Conservation (phyloP, 2,888 invertebrate species). For the Ferdinandea cuprea region DNA sequence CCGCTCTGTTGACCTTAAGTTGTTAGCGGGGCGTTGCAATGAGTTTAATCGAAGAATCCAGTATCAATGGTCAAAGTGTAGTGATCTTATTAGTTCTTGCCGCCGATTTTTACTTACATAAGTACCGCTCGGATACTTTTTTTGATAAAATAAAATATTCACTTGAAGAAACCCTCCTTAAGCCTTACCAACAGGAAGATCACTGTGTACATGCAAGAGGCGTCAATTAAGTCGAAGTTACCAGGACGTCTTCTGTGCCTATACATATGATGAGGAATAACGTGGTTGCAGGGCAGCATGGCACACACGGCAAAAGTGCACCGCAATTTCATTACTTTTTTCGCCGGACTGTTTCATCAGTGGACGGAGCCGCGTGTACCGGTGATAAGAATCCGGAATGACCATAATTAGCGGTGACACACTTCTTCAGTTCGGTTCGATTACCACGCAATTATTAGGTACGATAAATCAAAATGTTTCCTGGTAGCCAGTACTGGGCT, state of each 20-base stretch:
- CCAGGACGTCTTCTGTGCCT: background rate
- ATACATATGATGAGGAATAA: background rate
- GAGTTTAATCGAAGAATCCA: conserved; percentile 9
- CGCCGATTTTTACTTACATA: background rate
- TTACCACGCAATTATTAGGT: conserved; percentile 68
- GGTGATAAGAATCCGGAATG: conserved; percentile 74
- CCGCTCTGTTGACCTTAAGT: conserved; percentile 48
- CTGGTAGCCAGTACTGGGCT: conserved; percentile 14
- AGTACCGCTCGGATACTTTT: background rate
- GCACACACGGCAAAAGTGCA: conserved; percentile 2
- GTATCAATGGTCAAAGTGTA: background rate
- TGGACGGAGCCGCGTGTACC: conserved; percentile 8
- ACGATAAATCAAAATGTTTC: conserved; percentile 70
- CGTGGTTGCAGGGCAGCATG: background rate
- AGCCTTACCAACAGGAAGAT: conserved; percentile 7
- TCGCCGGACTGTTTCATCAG: conserved; percentile 33
- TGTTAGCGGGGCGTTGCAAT: conserved; percentile 58
- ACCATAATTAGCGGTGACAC: conserved; percentile 75
- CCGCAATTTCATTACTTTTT: conserved; percentile 19
- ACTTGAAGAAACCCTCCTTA: background rate
- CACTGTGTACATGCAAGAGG: conserved; percentile 44
- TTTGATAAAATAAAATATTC: conserved; percentile 1
- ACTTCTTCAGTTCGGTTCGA: conserved; percentile 71
- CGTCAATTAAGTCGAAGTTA: conserved; percentile 42
- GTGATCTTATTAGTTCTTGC: background rate